phyloP scores from a whole-genome alignment of 2,113 vertebrate genomes.

The Hydrolagus affinis region DNA sequence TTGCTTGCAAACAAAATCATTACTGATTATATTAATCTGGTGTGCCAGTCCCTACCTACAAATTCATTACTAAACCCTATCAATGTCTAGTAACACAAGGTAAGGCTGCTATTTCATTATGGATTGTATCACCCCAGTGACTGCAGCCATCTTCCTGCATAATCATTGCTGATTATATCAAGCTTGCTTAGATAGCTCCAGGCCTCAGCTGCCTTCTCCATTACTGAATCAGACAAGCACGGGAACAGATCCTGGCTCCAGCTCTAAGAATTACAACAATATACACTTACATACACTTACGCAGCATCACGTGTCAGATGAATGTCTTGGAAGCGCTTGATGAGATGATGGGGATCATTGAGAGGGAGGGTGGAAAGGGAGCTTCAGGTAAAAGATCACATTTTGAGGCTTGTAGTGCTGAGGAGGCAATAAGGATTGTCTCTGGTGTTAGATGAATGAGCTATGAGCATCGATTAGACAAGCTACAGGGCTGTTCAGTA shows the following conservation, averaged over 20 bases:
- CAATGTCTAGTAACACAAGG: background rate
- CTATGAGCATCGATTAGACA: too few relatives aligned
- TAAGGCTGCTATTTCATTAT: background rate
- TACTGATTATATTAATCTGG: background rate
- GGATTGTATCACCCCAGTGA: background rate
- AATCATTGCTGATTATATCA: background rate
- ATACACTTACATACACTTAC: too few relatives aligned
- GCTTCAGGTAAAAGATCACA: too few relatives aligned
- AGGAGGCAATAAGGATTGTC: too few relatives aligned
- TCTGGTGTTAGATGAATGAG: too few relatives aligned
- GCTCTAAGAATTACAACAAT: too few relatives aligned
- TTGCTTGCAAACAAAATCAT: background rate
- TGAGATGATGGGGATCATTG: too few relatives aligned
- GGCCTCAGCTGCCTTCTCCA: background rate
- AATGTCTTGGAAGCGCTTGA: too few relatives aligned
- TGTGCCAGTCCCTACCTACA: background rate
- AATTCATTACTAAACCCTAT: background rate
- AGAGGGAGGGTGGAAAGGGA: too few relatives aligned
- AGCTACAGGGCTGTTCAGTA: too few relatives aligned
- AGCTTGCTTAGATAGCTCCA: background rate
- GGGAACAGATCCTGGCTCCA: background rate
- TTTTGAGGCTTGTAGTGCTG: too few relatives aligned
- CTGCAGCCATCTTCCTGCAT: background rate
- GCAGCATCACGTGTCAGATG: too few relatives aligned
- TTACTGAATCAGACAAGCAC: background rate